Evolutionary conservation across 2,888 invertebrate species (phyloP), one percentile per base, ranked within the genome.

Genomic region (Eremobia ochroleuca): DNA sequence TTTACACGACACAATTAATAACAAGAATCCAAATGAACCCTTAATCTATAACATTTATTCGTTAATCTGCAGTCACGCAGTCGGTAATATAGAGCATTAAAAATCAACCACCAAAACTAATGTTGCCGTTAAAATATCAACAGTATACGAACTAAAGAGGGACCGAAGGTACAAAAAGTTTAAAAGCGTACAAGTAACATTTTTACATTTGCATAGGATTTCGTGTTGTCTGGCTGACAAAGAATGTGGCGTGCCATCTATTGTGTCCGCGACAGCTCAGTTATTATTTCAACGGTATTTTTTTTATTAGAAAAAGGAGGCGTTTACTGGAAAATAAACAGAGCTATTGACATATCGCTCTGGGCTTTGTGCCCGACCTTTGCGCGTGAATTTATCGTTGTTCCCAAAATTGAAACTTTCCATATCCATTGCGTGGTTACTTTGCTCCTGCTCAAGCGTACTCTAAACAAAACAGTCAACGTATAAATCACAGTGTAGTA

Each of bases 321-420:
- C 94, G 94, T 94, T 95, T 94, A 93, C 93, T 93, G 89, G 90
- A 94, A 95, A 94, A 95, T 94, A 95, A 95, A 96, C 95, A 94
- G 89, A 92, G 89, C 91, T 94, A 96, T 96, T 96, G 96, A 95
- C 95, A 95, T 95, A 93, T 95, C 92, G 92, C 91, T 90, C 88
- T 81, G 37, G 81, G 87, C 86, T 90, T 89, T 90, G 85, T 86
- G 76, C 88, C 80, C 79, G 66, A 70, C 83, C 78, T 85, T 84
- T 85, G 83, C 79, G 72, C 61, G 31, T 59, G 31, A 80, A 73
- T 73, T 67, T 70, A 65, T 52, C 61, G 4, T 6, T 4, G 9
- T 9, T 25, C 43, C 9, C 9, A 13, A 80, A 79, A 64, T 76
- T 31, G 0, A 67, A 9, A 8, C 1, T n/a, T 15, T 59, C 5